Conservation (phyloP, 1,140 invertebrate species). For the Drosophila neocordata region DNA sequence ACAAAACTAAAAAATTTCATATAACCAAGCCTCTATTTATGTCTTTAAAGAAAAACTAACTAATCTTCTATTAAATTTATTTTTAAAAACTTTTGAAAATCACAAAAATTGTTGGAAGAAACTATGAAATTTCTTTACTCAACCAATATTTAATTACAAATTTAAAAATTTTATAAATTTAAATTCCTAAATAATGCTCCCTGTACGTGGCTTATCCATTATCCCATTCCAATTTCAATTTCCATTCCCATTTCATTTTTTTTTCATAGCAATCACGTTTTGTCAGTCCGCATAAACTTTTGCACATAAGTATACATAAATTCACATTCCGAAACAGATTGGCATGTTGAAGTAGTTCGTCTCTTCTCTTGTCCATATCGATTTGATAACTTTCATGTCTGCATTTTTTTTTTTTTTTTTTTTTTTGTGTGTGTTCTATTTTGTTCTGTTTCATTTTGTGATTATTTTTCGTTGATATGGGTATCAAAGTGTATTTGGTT, state of each 20-base stretch:
- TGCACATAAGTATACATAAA: conserved; percentile 8
- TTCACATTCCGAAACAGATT: conserved; percentile 20
- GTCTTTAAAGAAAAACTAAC: no score
- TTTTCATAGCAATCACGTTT: conserved; percentile 9
- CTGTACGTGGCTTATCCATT: conserved; percentile 5
- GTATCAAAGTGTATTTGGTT: conserved; percentile 51
- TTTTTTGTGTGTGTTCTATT: conserved; percentile 15
- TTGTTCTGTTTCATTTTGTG: conserved; percentile 36
- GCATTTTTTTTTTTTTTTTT: conserved; percentile 33
- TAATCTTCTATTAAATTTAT: no score
- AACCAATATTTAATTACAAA: no score
- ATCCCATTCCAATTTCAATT: background rate
- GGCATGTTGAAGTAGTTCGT: conserved; percentile 26
- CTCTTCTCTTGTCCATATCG: conserved; percentile 40
- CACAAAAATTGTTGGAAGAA: no score
- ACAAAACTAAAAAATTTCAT: no score
- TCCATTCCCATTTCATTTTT: no score
- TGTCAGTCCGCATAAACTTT: conserved; percentile 1
- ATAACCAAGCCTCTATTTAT: no score
- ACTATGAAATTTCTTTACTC: no score
- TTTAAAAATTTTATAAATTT: background rate
- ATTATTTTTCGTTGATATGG: conserved; percentile 58
- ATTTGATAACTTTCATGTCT: conserved; percentile 59
- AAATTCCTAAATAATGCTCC: background rate
- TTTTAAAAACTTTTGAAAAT: no score